Conservation (phyloP, 2,113 vertebrate genomes). For the Phaethon lepturus region DNA sequence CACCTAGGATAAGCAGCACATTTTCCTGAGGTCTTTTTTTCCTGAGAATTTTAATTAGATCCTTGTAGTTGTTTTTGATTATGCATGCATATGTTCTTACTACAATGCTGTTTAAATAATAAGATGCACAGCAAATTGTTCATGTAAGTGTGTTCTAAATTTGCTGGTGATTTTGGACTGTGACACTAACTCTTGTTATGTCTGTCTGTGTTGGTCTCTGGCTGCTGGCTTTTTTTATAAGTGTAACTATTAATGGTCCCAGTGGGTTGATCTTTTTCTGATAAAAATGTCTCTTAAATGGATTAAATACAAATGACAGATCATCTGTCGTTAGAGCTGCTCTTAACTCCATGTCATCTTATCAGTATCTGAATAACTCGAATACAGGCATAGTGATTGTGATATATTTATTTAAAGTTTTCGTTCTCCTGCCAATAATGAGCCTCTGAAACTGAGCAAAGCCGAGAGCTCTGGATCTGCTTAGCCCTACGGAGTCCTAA, state of each 20-base stretch:
- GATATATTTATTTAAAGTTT: slow-evolving; percentile 26
- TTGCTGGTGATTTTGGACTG: slow-evolving; percentile 13
- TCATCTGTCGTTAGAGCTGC: not conserved
- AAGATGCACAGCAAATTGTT: not conserved
- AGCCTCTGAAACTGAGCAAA: slow-evolving; percentile 16
- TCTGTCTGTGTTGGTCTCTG: slow-evolving; percentile 25
- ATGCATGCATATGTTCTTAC: not conserved
- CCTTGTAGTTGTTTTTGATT: not conserved
- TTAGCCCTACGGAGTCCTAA: not conserved
- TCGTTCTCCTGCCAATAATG: not conserved
- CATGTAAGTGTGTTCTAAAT: slow-evolving; percentile 32
- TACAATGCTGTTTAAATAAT: slow-evolving; percentile 10
- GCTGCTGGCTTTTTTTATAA: slow-evolving; percentile 21
- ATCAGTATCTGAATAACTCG: not conserved
- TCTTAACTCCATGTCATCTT: not conserved
- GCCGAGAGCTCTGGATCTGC: not conserved
- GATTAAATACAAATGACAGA: not conserved
- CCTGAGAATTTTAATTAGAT: not conserved
- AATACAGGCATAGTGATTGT: not conserved
- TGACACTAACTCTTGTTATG: slow-evolving; percentile 4
- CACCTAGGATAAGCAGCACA: not conserved
- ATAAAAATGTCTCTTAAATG: not conserved
- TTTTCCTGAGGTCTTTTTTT: not conserved
- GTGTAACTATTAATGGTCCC: slow-evolving; percentile 43
- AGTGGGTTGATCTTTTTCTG: slow-evolving; percentile 11